Evolutionary conservation across 2,888 invertebrate species (phyloP), one percentile per base, ranked within the genome.

Genomic region (Ectemnius continuus): DNA sequence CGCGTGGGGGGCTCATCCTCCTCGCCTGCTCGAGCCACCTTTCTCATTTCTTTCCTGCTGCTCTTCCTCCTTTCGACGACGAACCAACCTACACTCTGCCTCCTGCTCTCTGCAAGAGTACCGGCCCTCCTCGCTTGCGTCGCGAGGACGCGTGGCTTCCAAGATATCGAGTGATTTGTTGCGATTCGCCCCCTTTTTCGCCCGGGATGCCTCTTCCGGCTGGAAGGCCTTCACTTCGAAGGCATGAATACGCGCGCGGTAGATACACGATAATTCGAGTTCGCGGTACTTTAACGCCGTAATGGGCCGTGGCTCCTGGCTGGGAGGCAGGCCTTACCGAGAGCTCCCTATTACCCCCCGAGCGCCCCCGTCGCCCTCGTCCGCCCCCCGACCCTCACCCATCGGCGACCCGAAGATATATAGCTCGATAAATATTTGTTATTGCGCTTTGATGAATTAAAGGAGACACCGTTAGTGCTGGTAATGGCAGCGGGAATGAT

Each of bases 151-250:
- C 80, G 82, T 83, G 81, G 82, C 74, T 74, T 79, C 74, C 79
- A 74, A 84, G 86, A 86, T 86, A 86, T 83, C 84, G 85, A 78
- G 83, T 86, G 86, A 86, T 86, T 86, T 86, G 84, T 86, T 77
- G 85, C 81, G 77, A 82, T 70, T 73, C 78, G 65, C 75, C 72
- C 80, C 76, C 79, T 76, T 79, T 82, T 79, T 79, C 71, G 66
- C 71, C 61, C 71, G 65, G 59, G 60, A 62, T 52, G 16, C 52
- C 2, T 52, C 52, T 5, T 6, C n/a, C 16, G 16, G n/a, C 52
- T 52, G n/a, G 52, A 16, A 52, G 14, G 52, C 52, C 52, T 52
- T 4, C 16, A 13, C 52, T 52, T 5, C 52, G 16, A 16, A 47
- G 46, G 45, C 18, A 73, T 64, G 73, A 75, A 75, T 69, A 69